Percentiles rank a stretch among this genome's conserved stretches.
Conservation (phyloP, 2,797 vertebrate genomes). For the Eidolon dupreanum region DNA sequence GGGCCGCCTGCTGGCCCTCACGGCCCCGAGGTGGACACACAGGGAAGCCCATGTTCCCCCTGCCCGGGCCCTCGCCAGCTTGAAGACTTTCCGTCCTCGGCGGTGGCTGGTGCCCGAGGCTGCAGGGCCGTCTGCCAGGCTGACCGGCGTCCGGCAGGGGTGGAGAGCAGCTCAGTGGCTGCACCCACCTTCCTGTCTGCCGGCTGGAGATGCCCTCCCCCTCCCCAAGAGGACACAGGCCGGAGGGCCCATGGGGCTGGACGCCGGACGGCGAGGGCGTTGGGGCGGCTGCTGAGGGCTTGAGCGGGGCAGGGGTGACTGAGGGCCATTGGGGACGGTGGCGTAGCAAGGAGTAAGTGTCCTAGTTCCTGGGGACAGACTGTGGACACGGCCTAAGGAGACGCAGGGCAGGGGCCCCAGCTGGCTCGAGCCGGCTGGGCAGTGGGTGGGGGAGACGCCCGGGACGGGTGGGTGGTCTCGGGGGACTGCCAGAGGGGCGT, state of each 20-base stretch:
- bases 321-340: neutral
- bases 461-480: no score
- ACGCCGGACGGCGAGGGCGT: neutral
- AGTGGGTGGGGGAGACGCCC: rapidly evolving
- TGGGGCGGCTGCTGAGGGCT: neutral
- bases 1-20: neutral
- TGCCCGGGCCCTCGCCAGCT: neutral
- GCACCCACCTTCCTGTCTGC: neutral
- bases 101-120: neutral
- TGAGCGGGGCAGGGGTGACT: no score
- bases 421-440: no score
- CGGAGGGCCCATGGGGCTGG: neutral
- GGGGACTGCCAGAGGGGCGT: no score
- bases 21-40: neutral
- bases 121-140: neutral
- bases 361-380: no score
- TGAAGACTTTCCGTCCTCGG: neutral
- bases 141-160: no score
- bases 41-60: neutral
- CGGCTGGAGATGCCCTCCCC: neutral
- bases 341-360: neutral
- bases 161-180: neutral
- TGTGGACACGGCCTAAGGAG: neutral
- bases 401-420: no score
- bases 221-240: no score